Evolutionary conservation across 2,888 invertebrate genomes (phyloP), one percentile per base, ranked within the genome.

Genomic region (Clitarchus hookeri): DNA sequence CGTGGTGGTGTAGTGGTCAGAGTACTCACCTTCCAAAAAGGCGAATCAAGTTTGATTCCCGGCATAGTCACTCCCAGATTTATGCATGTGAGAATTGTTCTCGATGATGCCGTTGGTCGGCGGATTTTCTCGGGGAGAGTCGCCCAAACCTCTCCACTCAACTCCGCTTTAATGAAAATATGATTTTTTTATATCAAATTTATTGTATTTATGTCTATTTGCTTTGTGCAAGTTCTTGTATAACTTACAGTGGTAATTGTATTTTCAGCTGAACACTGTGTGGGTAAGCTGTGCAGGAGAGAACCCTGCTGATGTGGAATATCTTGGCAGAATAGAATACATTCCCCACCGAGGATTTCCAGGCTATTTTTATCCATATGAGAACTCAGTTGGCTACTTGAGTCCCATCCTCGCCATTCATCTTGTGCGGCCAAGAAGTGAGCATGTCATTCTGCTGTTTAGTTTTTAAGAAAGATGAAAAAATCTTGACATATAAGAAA

Each of bases 281-380:
- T 98, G 98, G 96, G 95, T 99, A 23, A 96, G 97, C 11, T 99
- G 99, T 91, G 95, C 97, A 90, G 99, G 99, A 84, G 98, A 98
- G 93, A 97, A 97, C 91, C 96, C 98, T 0, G 96, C 97, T 0
- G 98, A 98, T 92, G 93, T 95, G 87, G 98, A 99, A 92, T 97
- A 98, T 91, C 94, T 98, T 88, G 98, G 98, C 0, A 95, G 95
- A 3, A 93, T 98, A 88, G 93, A 94, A 87, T 98, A 98, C 92
- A 93, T 95, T 88, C 97, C 97, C 0, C 93, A 95, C 89, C 94
- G 95, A 89, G 97, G 98, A 85, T 97, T 97, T 91, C 97, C 97
- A 0, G 97, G 97, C 0, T 97, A 96, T 91, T 98, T 96, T 92
- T 98, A 96, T 92, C 98, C 98, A 0, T 98, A 95, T 91, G 94